Evolutionary conservation across 35 echinoderm and acorn worm genomes (phyloP).

Genomic region (Stichopus chloronotus): DNA sequence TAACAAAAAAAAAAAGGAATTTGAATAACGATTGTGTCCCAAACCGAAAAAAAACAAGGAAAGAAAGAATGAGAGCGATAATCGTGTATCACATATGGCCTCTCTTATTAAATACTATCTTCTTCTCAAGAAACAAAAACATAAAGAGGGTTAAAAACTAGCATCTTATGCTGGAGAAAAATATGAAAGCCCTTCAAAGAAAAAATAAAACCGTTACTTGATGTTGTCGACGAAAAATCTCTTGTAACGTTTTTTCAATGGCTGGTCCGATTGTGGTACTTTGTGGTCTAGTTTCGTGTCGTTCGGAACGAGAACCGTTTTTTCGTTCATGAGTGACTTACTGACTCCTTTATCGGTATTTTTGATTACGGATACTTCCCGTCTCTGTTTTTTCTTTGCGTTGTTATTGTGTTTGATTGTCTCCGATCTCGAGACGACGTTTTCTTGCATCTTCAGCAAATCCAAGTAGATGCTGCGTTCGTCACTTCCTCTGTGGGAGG

Average conservation of each 20-base stretch:
- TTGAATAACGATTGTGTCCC: no score
- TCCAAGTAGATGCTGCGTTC: constrained; percentile 42
- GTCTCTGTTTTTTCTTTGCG: background rate
- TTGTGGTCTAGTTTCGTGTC: background rate
- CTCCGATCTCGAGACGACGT: background rate
- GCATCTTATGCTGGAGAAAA: constrained; percentile 15
- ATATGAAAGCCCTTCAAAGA: constrained; percentile 19
- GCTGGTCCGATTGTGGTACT: constrained; percentile 48
- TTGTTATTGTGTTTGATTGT: background rate
- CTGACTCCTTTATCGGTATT: background rate
- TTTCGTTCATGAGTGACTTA: background rate
- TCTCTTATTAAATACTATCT: background rate
- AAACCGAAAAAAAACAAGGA: background rate
- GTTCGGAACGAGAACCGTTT: background rate
- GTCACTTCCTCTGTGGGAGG: constrained; percentile 5
- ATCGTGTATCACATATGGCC: background rate
- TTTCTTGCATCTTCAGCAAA: constrained; percentile 40
- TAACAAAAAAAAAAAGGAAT: no score
- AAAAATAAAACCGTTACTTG: background rate
- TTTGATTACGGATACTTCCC: background rate
- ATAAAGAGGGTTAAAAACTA: background rate
- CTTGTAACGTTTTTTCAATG: constrained; percentile 43
- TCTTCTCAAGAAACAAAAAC: background rate
- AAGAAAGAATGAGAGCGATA: background rate
- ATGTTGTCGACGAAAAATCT: constrained; percentile 54